phyloP scores from a whole-genome alignment of 1,140 invertebrate genomes.

The Geopemphigus sp. region DNA sequence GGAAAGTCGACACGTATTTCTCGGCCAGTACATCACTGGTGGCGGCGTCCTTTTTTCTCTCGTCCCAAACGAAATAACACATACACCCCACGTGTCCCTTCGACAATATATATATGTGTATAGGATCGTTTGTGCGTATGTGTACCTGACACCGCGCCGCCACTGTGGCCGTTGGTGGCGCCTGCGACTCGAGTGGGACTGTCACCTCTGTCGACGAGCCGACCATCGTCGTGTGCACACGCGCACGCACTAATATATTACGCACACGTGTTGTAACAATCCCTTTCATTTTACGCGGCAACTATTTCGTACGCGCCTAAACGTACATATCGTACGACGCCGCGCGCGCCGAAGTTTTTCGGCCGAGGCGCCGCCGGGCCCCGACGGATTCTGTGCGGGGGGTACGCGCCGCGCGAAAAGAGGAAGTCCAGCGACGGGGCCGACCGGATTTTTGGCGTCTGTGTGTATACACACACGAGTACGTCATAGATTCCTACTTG shows the following conservation, averaged over 20 bases:
- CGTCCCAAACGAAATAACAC: slow-evolving; percentile 36
- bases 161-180: slow-evolving; percentile 28
- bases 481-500: no score
- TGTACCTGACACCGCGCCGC: slow-evolving; percentile 40
- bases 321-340: no score
- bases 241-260: no score
- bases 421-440: neutral
- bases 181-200: slow-evolving; percentile 35
- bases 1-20: slow-evolving; percentile 45
- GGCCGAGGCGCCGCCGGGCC: no score
- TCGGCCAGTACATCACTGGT: slow-evolving; percentile 29
- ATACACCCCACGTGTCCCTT: neutral
- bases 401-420: neutral
- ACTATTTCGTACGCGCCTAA: no score
- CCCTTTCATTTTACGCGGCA: no score
- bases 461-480: neutral
- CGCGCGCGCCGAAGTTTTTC: neutral
- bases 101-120: neutral
- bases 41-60: slow-evolving; percentile 43
- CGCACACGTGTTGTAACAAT: no score
- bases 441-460: neutral
- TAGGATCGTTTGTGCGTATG: neutral
- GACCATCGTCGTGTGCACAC: no score
- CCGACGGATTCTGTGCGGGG: neutral
- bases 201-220: neutral